Base-by-base conservation (phyloP, 2,113 vertebrate species). In the Pelmatolapia mariae region DNA sequence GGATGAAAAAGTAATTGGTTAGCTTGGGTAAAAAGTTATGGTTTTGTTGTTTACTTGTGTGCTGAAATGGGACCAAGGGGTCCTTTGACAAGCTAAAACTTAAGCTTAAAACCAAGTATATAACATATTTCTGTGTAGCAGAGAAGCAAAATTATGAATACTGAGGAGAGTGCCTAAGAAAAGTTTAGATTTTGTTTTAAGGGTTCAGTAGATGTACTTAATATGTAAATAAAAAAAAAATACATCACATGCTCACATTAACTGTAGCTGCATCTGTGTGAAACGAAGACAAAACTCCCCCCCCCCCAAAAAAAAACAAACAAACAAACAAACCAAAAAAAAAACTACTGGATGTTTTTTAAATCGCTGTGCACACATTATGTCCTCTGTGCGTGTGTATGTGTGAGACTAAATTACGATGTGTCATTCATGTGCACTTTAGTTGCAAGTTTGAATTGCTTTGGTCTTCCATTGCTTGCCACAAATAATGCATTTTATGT, bases 401-500 rank as follows among this genome's bases (percentile, higher is more conserved):
- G n/a, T 10, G 66, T 43, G 38, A 66, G 12, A 54, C 43, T 66
- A 40, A 33, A 84, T 56, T 24, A 52, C 19, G 24, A 31, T 38
- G 31, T 68, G 81, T 40, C 59, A 82, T 5, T 86, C 50, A 36
- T 50, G 57, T 66, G 78, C 68, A 78, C 40, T 57, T 82, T 19
- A 10, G 57, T 7, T 63, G 59, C 24, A 63, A 47, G 54, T 88
- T 84, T 61, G 56, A 66, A 71, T 82, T 87, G 68, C 81, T 84
- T 61, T 66, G 80, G 83, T 33, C 61, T 86, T 82, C 45, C 80
- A 54, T 87, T 88, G 68, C 85, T 84, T 85, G 89, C 86, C 88
- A 86, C 90, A 91, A 85, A 91, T 91, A 88, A 91, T 80, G 83
- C 82, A 86, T 90, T 90, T 91, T 88, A 88, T 91, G 92, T 93